A percentile compares a stretch with the other conserved stretches of the same genome.
Evolutionary conservation across 2,113 vertebrate species (phyloP).

Genomic region (Canis aureus): DNA sequence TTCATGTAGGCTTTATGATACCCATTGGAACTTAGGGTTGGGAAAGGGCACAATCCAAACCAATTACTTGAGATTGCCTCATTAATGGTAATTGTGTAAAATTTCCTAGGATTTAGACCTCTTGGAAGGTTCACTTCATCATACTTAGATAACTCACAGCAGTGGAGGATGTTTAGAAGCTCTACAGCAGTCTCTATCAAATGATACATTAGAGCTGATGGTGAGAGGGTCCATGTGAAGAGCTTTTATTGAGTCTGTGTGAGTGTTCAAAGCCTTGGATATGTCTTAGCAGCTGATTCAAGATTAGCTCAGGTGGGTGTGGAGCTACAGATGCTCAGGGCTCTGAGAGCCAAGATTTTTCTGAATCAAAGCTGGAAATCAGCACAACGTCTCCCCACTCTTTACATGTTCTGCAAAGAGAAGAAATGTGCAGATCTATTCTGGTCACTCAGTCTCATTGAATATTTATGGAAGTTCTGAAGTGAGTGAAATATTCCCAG

Average conservation of each 20-base stretch:
- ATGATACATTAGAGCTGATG: constrained; percentile 53
- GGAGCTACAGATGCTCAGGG: constrained; percentile 76
- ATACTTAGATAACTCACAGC: constrained; percentile 22
- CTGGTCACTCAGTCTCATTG: constrained; percentile 88
- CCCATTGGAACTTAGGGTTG: neutral
- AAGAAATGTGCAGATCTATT: constrained; percentile 88
- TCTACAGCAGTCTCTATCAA: constrained; percentile 20
- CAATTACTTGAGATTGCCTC: constrained; percentile 34
- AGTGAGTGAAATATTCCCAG: constrained; percentile 86
- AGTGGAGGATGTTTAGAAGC: neutral
- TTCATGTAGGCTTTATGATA: constrained; percentile 21
- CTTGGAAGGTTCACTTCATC: constrained; percentile 44
- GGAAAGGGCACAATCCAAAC: neutral
- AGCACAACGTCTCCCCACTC: constrained; percentile 76
- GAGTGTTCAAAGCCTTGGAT: constrained; percentile 71
- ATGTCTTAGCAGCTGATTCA: constrained; percentile 71
- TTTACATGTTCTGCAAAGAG: constrained; percentile 83
- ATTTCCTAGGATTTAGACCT: constrained; percentile 13
- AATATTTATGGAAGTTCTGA: constrained; percentile 88
- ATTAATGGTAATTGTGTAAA: constrained; percentile 41
- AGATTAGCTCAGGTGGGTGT: constrained; percentile 75
- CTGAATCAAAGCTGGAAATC: constrained; percentile 81
- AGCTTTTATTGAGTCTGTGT: constrained; percentile 68
- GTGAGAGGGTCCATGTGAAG: constrained; percentile 50
- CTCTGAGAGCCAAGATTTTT: constrained; percentile 71